Evolutionary conservation across 1,140 invertebrate species (phyloP).

Genomic region (Elysia chlorotica): DNA sequence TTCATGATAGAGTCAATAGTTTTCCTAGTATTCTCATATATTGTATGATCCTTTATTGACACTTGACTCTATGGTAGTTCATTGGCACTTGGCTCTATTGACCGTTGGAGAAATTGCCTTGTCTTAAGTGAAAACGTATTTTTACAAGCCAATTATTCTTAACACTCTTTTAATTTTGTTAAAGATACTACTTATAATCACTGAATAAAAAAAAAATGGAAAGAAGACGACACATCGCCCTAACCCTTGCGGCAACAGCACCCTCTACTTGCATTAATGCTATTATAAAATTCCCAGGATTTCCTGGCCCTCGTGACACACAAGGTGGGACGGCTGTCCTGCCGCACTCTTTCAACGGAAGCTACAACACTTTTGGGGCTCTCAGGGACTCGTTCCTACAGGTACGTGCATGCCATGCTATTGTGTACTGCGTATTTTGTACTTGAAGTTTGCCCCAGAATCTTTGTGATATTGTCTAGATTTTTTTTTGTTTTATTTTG

Average conservation of each 20-base stretch:
- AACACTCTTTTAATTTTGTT: neutral
- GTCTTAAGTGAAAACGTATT: neutral
- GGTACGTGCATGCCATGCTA: neutral
- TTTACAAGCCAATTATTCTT: neutral
- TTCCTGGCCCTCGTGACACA: slow-evolving; percentile 5
- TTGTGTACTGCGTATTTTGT: too few species aligned
- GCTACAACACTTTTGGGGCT: slow-evolving; percentile 45
- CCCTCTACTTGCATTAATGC: neutral
- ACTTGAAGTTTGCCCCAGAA: too few species aligned
- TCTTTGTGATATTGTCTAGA: too few species aligned
- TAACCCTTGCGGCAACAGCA: neutral
- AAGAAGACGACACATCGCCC: neutral
- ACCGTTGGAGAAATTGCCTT: too few species aligned
- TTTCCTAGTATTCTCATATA: too few species aligned
- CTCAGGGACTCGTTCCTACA: slow-evolving; percentile 35
- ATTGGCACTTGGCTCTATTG: too few species aligned
- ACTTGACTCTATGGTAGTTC: too few species aligned
- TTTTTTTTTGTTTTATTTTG: too few species aligned
- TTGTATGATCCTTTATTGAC: too few species aligned
- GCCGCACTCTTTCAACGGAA: slow-evolving; percentile 49
- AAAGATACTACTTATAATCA: too few species aligned
- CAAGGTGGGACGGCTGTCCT: slow-evolving; percentile 29
- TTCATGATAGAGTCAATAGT: too few species aligned
- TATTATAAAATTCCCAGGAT: slow-evolving; percentile 1
- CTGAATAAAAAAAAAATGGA: neutral